phyloP scores from a whole-genome alignment of 2,113 vertebrate species.

The Amphiprion percula region DNA sequence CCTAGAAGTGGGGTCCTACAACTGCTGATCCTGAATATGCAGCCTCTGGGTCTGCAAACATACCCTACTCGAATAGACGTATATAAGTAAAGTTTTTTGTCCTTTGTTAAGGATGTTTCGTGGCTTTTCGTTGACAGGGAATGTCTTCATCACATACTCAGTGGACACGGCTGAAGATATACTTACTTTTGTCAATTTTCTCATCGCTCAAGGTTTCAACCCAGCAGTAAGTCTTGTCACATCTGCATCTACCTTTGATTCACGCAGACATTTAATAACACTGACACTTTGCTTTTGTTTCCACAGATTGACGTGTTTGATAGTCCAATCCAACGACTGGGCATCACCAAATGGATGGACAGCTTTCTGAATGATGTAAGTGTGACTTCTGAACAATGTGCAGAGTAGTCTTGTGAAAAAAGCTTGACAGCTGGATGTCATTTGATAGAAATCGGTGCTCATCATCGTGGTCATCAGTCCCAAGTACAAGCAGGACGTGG shows the following conservation, averaged over 20 bases:
- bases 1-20: too few species aligned
- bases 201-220: slow-evolving; percentile 72
- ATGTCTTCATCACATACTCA: slow-evolving; percentile 80
- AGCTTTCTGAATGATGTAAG: slow-evolving; percentile 93
- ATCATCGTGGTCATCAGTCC: slow-evolving; percentile 98
- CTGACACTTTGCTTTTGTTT: slow-evolving; percentile 21
- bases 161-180: slow-evolving; percentile 71
- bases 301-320: slow-evolving; percentile 96
- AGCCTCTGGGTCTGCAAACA: too few species aligned
- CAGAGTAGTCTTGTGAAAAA: too few species aligned
- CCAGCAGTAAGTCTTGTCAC: slow-evolving; percentile 67
- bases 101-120: background rate
- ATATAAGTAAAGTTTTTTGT: background rate
- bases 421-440: background rate
- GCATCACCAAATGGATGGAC: slow-evolving; percentile 97
- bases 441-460: slow-evolving; percentile 92
- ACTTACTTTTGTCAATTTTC: slow-evolving; percentile 64
- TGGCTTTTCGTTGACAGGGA: slow-evolving; percentile 56
- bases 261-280: background rate
- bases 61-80: background rate
- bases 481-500: slow-evolving; percentile 95
- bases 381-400: background rate
- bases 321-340: slow-evolving; percentile 89
- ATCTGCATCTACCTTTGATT: background rate
- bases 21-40: too few species aligned